phyloP scores from a whole-genome alignment of 2,888 invertebrate genomes.

The Chaetogeoica ovagalla region DNA sequence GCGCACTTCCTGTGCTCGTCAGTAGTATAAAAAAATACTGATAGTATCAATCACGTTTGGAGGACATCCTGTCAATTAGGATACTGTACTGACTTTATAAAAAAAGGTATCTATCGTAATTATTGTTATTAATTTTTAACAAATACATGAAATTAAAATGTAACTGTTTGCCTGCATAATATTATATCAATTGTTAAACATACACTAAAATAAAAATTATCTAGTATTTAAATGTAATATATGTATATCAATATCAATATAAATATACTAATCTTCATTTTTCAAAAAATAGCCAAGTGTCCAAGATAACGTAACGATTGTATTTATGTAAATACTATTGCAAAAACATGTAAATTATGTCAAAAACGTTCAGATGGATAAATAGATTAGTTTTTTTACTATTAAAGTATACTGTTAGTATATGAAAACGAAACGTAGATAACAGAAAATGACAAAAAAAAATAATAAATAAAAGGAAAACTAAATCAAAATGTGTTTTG shows the following conservation, averaged over 20 bases:
- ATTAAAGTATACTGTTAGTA: no score
- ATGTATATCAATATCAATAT: no score
- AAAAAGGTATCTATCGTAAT: conserved; percentile 19
- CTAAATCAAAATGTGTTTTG: conserved; percentile 18
- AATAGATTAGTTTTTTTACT: not conserved
- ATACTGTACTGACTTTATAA: conserved; percentile 31
- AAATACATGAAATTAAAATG: conserved; percentile 1
- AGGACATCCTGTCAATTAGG: conserved; percentile 53
- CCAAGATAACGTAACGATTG: not conserved
- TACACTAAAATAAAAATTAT: no score
- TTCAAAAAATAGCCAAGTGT: not conserved
- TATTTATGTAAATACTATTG: not conserved
- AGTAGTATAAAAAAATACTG: conserved; percentile 28
- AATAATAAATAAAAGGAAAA: not conserved
- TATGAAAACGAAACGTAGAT: not conserved
- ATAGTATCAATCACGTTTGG: conserved; percentile 49
- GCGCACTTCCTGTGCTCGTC: conserved; percentile 49
- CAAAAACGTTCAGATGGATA: not conserved
- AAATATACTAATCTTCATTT: no score
- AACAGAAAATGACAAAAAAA: not conserved
- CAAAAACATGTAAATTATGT: no score
- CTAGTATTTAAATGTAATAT: no score
- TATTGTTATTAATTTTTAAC: conserved; percentile 11
- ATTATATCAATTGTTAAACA: not conserved
- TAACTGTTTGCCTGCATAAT: not conserved